A percentile compares a stretch with the other conserved stretches of the same genome.
phyloP scores from a whole-genome alignment of 2,888 invertebrate species.

The Nebria salina region DNA sequence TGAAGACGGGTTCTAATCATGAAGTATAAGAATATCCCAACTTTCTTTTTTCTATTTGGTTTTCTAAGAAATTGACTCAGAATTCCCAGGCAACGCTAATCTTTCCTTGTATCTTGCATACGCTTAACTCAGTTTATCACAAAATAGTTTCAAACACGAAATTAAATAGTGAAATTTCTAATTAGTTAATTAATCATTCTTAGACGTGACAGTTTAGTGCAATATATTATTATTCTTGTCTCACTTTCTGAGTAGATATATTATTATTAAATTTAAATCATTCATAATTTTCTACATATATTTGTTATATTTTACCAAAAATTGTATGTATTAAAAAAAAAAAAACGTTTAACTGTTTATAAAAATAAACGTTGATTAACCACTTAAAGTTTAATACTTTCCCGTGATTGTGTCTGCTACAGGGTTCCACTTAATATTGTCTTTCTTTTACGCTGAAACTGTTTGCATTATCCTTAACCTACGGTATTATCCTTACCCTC shows the following conservation, averaged over 20 bases:
- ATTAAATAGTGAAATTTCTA: background rate
- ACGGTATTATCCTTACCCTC: no score
- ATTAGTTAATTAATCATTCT: background rate
- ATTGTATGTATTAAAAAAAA: no score
- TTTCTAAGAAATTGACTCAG: background rate
- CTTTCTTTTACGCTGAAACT: no score
- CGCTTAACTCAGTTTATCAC: background rate
- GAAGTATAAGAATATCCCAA: background rate
- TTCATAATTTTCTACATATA: background rate
- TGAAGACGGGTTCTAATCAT: background rate
- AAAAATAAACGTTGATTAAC: no score
- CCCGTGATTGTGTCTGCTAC: no score
- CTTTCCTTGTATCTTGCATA: background rate
- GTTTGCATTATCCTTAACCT: no score
- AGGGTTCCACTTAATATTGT: no score
- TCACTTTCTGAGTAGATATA: background rate
- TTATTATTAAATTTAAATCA: background rate
- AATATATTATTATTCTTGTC: background rate
- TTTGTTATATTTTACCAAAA: background rate
- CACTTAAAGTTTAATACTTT: no score
- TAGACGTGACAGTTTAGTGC: background rate
- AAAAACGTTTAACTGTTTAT: no score
- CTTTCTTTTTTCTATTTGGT: background rate
- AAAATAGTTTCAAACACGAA: background rate
- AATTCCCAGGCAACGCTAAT: background rate